Conservation (phyloP, 1,140 invertebrate species). For the Calosoma granatense region DNA sequence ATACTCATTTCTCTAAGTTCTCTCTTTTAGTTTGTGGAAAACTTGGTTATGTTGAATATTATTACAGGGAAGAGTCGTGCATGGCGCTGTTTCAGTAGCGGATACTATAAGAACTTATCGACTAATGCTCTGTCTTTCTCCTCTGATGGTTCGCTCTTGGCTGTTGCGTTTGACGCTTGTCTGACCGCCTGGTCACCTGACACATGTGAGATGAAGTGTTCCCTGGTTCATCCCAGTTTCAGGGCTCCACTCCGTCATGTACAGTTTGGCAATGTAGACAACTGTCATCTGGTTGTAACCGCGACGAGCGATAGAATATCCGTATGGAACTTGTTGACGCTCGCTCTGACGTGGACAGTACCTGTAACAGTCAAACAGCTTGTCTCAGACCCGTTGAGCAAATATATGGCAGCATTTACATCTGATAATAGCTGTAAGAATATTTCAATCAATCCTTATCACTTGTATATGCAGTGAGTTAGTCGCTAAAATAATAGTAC, state of each 20-base stretch:
- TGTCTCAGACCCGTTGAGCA: constrained; percentile 47
- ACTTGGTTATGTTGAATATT: constrained; percentile 13
- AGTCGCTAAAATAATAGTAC: too few species aligned
- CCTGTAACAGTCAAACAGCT: constrained; percentile 40
- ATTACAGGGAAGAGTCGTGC: constrained; percentile 37
- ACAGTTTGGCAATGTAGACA: constrained; percentile 52
- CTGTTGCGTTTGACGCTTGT: constrained; percentile 55
- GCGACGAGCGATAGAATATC: constrained; percentile 44
- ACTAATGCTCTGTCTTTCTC: constrained; percentile 53
- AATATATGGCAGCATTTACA: constrained; percentile 56
- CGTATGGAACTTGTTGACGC: constrained; percentile 63
- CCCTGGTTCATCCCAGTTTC: constrained; percentile 28
- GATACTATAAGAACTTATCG: constrained; percentile 49
- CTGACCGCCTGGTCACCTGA: constrained; percentile 60
- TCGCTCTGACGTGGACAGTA: constrained; percentile 49
- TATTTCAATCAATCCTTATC: neutral
- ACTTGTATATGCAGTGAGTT: neutral
- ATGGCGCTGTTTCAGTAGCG: constrained; percentile 58
- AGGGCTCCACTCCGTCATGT: constrained; percentile 33
- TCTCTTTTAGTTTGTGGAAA: too few species aligned
- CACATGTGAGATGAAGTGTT: constrained; percentile 43
- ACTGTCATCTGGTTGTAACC: constrained; percentile 52
- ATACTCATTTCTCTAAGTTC: neutral
- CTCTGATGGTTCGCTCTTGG: constrained; percentile 65
- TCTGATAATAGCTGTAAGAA: constrained; percentile 45